Conservation (phyloP, 2,797 vertebrate species). For the Champsocephalus gunnari region DNA sequence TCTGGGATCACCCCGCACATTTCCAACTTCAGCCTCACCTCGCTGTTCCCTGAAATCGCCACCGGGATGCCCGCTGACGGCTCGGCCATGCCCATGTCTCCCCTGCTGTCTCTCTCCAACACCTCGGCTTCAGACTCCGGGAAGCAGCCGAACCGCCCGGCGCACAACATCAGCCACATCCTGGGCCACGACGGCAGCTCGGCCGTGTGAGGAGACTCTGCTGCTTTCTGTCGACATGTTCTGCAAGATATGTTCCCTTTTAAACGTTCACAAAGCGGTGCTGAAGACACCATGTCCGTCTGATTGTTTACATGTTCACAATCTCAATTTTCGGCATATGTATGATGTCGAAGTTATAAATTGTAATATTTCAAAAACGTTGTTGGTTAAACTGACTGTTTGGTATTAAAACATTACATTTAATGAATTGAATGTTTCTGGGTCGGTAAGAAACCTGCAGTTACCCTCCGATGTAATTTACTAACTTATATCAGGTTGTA, state of each 20-base stretch:
- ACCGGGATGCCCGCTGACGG: conserved; percentile 95
- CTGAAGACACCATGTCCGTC: conserved; percentile 16
- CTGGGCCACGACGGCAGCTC: conserved; percentile 98
- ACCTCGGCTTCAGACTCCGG: conserved; percentile 92
- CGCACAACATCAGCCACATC: conserved; percentile 99
- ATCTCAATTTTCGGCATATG: conserved; percentile 15
- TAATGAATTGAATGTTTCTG: conserved; percentile 48
- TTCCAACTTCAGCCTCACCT: conserved; percentile 97
- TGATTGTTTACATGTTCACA: conserved; percentile 58
- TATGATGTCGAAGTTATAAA: conserved; percentile 48
- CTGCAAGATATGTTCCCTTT: conserved; percentile 19
- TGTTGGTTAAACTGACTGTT: conserved; percentile 52
- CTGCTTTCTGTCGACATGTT: conserved; percentile 18
- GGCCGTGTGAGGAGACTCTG: conserved; percentile 85
- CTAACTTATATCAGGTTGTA: conserved; percentile 83
- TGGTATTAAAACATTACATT: conserved; percentile 47
- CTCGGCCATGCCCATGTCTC: conserved; percentile 95
- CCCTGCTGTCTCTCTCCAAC: conserved; percentile 95
- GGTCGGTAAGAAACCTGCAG: conserved; percentile 68
- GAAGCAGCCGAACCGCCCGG: conserved; percentile 96
- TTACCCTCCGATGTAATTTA: conserved; percentile 78
- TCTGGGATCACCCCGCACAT: conserved; percentile 92
- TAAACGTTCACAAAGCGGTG: conserved; percentile 8
- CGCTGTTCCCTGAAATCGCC: conserved; percentile 97
- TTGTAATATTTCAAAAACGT: conserved; percentile 40